Conservation (phyloP, 1,140 invertebrate species). For the Nomia melanderi region DNA sequence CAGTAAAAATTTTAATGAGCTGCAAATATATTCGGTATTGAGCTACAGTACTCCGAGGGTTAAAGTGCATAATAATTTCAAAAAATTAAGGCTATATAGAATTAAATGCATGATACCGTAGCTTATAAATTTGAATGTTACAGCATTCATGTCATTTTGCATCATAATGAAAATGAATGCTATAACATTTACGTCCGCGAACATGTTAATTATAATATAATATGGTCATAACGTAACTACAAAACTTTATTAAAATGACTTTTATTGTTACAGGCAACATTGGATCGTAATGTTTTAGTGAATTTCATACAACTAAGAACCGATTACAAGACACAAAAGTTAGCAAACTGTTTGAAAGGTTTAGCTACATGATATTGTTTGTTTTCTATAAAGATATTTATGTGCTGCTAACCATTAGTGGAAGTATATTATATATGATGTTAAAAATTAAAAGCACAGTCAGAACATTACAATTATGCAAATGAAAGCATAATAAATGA, state of each 20-base stretch:
- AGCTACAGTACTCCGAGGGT: too few species aligned
- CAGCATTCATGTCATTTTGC: too few species aligned
- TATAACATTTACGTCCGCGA: too few species aligned
- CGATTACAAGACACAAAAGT: conserved; percentile 94
- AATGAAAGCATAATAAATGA: conserved; percentile 7
- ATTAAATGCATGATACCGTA: too few species aligned
- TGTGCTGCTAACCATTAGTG: not conserved
- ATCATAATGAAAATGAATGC: too few species aligned
- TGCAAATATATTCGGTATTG: too few species aligned
- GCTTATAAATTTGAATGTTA: too few species aligned
- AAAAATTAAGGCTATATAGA: too few species aligned
- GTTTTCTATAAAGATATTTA: not conserved
- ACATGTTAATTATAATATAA: not conserved
- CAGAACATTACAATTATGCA: not conserved
- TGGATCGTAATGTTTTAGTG: conserved; percentile 92
- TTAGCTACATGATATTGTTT: conserved; percentile 64
- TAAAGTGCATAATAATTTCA: too few species aligned
- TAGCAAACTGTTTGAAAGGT: conserved; percentile 86
- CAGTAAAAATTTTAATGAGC: too few species aligned
- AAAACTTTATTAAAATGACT: conserved; percentile 9
- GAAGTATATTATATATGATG: not conserved
- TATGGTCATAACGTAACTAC: not conserved
- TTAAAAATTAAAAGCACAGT: not conserved
- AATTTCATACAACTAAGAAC: conserved; percentile 96
- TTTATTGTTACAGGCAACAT: conserved; percentile 86